These are phyloP conservation scores for Bubalus kerabau DNA, from an alignment of 2,113 vertebrate genomes.

Conservation along the genomic window DNA sequence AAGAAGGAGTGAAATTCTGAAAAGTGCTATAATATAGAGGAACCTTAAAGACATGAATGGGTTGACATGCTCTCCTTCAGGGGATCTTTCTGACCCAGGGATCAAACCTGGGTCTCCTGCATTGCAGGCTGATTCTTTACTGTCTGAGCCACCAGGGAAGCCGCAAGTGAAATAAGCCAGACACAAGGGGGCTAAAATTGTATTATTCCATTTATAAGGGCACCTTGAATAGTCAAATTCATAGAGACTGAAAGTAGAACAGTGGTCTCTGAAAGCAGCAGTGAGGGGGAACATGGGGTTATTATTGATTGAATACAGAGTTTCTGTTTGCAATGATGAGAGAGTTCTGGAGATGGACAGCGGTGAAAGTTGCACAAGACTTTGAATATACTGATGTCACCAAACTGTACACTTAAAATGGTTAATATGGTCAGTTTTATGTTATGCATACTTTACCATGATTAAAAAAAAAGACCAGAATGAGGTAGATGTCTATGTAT, in stretches of 20 bases:
- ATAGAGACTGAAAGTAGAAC: background rate
- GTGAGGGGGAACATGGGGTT: accelerated
- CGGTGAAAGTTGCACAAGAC: background rate
- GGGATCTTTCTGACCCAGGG: background rate
- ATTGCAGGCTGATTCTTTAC: background rate
- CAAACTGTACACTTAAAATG: background rate
- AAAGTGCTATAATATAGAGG: background rate
- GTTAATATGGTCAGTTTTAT: background rate
- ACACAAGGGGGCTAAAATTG: background rate
- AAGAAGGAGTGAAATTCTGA: background rate
- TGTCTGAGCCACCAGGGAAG: background rate
- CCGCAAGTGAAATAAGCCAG: background rate
- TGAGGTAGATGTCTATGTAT: background rate
- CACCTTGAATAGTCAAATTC: background rate
- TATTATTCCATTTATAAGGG: background rate
- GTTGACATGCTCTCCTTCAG: background rate
- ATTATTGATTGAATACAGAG: background rate
- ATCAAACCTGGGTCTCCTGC: background rate
- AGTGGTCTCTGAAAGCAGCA: background rate
- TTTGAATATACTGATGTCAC: background rate
- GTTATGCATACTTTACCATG: background rate
- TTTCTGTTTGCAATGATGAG: background rate
- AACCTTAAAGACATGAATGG: background rate
- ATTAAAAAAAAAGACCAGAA: background rate
- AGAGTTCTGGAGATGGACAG: background rate